A percentile compares a stretch with the other conserved stretches of the same genome.
Evolutionary conservation across 2,888 invertebrate genomes (phyloP).

Genomic region (Xanthorhoe spadicearia): DNA sequence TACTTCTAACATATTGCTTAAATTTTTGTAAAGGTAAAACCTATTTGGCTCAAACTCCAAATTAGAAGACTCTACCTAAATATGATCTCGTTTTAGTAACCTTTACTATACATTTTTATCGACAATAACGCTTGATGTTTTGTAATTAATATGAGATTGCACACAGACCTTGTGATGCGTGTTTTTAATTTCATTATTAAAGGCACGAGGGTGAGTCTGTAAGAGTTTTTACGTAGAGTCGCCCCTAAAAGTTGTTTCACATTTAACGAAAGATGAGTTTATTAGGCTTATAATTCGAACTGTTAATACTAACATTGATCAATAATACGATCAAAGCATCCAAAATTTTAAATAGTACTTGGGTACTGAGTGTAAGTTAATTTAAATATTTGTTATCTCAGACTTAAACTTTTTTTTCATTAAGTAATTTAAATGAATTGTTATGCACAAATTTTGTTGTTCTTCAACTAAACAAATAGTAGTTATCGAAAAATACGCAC

Average conservation of each 20-base stretch:
- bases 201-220: not conserved
- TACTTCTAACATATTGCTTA: slow-evolving; percentile 18
- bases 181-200: not conserved
- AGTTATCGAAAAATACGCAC: not conserved
- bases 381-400: no score
- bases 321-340: no score
- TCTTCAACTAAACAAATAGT: no score
- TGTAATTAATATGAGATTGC: not conserved
- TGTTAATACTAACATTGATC: no score
- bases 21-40: slow-evolving; percentile 12
- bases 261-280: not conserved
- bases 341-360: no score
- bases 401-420: no score
- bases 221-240: not conserved
- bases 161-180: not conserved
- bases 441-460: no score
- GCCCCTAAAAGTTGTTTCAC: not conserved
- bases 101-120: not conserved
- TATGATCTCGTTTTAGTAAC: not conserved
- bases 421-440: no score
- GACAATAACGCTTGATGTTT: not conserved
- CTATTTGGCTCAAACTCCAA: slow-evolving; percentile 2
- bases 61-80: slow-evolving; percentile 9
- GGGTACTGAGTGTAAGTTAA: no score
- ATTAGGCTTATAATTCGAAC: not conserved